phyloP scores from a whole-genome alignment of 2,888 invertebrate genomes.

The Mycalesis mineus region DNA sequence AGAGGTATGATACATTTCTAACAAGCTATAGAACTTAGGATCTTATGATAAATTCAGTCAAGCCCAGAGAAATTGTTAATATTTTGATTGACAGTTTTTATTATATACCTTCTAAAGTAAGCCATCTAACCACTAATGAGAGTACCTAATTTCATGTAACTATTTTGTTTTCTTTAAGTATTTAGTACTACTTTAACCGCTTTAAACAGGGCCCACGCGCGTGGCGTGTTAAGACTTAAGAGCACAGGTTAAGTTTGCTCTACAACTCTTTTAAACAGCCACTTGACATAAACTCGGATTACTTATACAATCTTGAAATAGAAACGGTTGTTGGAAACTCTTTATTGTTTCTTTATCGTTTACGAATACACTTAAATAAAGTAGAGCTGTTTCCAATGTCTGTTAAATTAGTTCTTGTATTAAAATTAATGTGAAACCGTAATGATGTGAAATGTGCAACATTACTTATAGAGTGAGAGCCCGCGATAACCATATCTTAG shows the following conservation, averaged over 20 bases:
- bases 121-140: too few relatives aligned
- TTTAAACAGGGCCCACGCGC: neutral
- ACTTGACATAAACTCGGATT: constrained; percentile 37
- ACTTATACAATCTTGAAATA: constrained; percentile 5
- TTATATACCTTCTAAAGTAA: too few relatives aligned
- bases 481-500: too few relatives aligned
- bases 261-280: constrained; percentile 75
- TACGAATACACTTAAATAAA: neutral
- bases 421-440: neutral
- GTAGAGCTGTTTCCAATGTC: neutral
- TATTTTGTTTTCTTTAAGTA: neutral
- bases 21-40: too few relatives aligned
- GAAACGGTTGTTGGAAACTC: neutral
- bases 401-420: neutral
- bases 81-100: too few relatives aligned
- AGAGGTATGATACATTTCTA: too few relatives aligned
- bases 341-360: constrained; percentile 1
- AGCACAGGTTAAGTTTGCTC: constrained; percentile 61
- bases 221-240: constrained; percentile 21
- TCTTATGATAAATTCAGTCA: too few relatives aligned
- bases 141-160: neutral
- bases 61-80: too few relatives aligned
- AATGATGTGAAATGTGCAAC: too few relatives aligned
- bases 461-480: too few relatives aligned
- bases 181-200: neutral